These are phyloP conservation scores for Neopipo cinnamomea DNA, from an alignment of 2,113 vertebrate species.

Conservation along the genomic window DNA sequence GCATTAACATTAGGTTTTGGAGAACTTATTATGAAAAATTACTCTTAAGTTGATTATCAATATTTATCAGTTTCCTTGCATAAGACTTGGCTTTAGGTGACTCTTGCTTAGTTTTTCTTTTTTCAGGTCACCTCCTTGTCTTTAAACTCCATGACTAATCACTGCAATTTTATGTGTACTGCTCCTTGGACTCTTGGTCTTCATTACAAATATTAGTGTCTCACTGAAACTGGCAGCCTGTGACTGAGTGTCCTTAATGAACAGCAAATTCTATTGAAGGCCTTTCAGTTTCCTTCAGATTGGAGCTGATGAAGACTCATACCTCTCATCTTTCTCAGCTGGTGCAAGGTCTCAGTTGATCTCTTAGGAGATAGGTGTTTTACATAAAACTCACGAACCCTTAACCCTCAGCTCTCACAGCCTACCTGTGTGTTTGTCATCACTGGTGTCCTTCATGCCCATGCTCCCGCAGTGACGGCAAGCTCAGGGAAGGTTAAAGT, in stretches of 20 bases:
- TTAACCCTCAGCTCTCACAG: background rate
- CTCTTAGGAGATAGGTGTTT: background rate
- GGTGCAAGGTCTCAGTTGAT: background rate
- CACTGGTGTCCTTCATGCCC: rapidly evolving
- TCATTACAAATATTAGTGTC: background rate
- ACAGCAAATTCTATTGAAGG: background rate
- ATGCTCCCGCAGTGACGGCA: background rate
- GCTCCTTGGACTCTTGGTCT: background rate
- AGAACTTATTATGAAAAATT: background rate
- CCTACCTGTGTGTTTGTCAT: background rate
- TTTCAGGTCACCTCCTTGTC: background rate
- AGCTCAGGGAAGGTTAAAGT: background rate
- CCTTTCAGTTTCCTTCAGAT: background rate
- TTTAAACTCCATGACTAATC: background rate
- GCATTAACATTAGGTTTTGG: background rate
- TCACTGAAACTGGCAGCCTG: background rate
- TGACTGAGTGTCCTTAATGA: background rate
- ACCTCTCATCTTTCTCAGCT: background rate
- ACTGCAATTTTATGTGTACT: background rate
- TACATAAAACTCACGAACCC: background rate
- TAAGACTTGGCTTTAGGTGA: background rate
- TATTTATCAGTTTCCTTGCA: background rate
- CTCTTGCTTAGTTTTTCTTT: background rate
- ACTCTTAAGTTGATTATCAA: background rate
- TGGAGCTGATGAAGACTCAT: background rate